Evolutionary conservation across 2,888 invertebrate species (phyloP), one percentile per base, ranked within the genome.

Genomic region (Drosophila rellima): DNA sequence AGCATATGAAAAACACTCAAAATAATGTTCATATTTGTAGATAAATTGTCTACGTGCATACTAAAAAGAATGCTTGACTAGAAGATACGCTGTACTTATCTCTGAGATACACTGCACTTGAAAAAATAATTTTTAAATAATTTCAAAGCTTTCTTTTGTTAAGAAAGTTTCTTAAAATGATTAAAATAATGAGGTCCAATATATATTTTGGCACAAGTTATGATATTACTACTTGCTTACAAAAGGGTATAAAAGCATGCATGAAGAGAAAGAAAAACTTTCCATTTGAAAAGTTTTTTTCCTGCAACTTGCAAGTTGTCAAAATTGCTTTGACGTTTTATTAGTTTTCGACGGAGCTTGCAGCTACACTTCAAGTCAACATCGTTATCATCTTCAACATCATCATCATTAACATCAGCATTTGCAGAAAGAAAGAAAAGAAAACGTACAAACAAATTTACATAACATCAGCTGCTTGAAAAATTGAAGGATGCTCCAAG

Each of bases 251-350:
- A n/a, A n/a, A n/a, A n/a, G n/a, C n/a, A 47, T 44, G 13, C 52
- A 61, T 11, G 17, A 23, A 23, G 23, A 54, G 20, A 15, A 20
- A 67, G 13, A 40, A 47, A 68, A 68, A 63, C 50, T 78, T 75
- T 78, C 44, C 52, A 73, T 73, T 73, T 50, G 44, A 55, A 78
- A 78, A 63, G 39, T 56, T 56, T 59, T 52, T 62, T 56, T 52
- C 39, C 40, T 56, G 44, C 79, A 75, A 81, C 65, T 80, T 69
- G 77, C 72, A 64, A 62, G 86, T 88, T 83, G 83, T 86, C 83
- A 78, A 86, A 84, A 86, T 72, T 83, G 81, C 87, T 82, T 81
- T 88, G 89, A 88, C 87, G 89, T 84, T 88, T 88, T 84, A 84
- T 84, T 84, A 84, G 83, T 88, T 83, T 88, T 69, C 47, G 79